Evolutionary conservation across 1,140 invertebrate species (phyloP).

Genomic region (Drosophila trapezifrons): DNA sequence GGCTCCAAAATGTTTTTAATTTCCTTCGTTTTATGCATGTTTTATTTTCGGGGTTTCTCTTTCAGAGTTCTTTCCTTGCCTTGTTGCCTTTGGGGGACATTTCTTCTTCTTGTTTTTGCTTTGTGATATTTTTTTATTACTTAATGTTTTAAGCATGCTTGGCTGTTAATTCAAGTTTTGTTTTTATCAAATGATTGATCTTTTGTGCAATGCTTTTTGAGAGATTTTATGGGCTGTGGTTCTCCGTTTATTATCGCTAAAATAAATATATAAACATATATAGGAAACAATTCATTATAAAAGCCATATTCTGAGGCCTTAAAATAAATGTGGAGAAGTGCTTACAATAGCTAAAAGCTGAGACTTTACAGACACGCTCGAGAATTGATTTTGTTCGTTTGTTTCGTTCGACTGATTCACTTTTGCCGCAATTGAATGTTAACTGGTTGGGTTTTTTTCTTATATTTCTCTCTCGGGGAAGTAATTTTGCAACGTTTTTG

Average conservation of each 20-base stretch:
- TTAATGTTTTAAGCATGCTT: conserved; percentile 22
- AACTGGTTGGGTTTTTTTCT: conserved; percentile 20
- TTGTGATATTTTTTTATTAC: conserved; percentile 28
- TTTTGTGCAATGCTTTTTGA: conserved; percentile 44
- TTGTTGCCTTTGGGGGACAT: conserved; percentile 29
- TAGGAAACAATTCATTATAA: conserved; percentile 23
- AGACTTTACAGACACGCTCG: conserved; percentile 53
- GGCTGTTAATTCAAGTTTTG: conserved; percentile 15
- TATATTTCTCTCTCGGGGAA: conserved; percentile 35
- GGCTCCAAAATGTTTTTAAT: conserved; percentile 22
- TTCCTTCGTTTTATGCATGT: conserved; percentile 35
- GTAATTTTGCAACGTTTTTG: conserved; percentile 64
- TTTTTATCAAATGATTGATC: conserved; percentile 73
- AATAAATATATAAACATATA: not conserved
- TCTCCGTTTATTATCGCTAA: conserved; percentile 9
- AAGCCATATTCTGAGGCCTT: conserved; percentile 16
- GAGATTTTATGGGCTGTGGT: not conserved
- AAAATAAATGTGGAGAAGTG: conserved; percentile 24
- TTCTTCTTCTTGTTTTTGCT: conserved; percentile 23
- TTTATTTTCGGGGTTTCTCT: conserved; percentile 27
- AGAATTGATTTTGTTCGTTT: conserved; percentile 56
- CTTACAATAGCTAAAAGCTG: conserved; percentile 21
- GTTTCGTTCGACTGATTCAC: conserved; percentile 53
- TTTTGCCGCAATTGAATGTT: conserved; percentile 28
- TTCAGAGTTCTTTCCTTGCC: conserved; percentile 15